phyloP scores from a whole-genome alignment of 2,113 vertebrate genomes.

The Aplodontia rufa region DNA sequence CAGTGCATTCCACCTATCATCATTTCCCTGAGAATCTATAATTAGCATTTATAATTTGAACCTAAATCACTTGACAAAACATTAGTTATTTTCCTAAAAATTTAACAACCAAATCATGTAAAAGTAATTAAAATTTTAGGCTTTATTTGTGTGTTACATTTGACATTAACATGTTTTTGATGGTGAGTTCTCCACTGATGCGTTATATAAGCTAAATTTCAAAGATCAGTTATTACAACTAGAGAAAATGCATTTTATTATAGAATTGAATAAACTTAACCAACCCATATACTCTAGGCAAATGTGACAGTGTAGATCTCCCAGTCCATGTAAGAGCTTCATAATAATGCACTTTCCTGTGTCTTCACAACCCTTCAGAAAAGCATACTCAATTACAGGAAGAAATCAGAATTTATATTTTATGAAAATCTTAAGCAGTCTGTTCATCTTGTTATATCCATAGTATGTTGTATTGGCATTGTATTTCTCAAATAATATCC shows the following conservation, averaged over 20 bases:
- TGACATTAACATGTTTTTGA: not conserved
- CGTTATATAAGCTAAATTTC: not conserved
- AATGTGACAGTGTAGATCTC: not conserved
- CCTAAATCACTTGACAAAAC: not conserved
- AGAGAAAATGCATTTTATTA: not conserved
- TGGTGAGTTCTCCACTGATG: not conserved
- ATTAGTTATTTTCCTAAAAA: not conserved
- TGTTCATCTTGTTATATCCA: not conserved
- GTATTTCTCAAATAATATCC: not conserved
- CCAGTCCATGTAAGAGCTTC: not conserved
- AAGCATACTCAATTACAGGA: not conserved
- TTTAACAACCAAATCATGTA: not conserved
- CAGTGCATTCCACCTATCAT: rapidly evolving
- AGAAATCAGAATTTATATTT: not conserved
- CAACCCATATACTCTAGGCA: not conserved
- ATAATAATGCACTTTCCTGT: not conserved
- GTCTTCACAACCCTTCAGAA: not conserved
- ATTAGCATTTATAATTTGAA: not conserved
- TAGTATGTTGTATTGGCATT: not conserved
- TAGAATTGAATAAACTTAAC: not conserved
- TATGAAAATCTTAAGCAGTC: not conserved
- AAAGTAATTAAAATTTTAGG: not conserved
- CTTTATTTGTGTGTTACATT: not conserved
- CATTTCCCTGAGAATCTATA: not conserved
- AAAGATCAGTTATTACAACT: not conserved